Evolutionary conservation across 2,888 invertebrate species (phyloP).

Genomic region (Bibio marci): DNA sequence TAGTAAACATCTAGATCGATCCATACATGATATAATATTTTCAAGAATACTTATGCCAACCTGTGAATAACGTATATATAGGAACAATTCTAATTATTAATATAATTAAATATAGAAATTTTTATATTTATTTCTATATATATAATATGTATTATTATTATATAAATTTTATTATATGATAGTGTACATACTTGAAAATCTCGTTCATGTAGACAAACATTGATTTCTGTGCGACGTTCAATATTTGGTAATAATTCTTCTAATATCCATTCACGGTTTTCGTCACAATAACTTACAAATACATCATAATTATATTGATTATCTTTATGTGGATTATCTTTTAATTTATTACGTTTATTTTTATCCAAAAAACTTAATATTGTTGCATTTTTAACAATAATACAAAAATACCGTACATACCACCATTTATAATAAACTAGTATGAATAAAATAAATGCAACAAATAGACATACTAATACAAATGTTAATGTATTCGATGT

Average conservation of each 20-base stretch:
- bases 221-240: constrained; percentile 37
- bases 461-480: constrained; percentile 5
- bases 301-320: constrained; percentile 38
- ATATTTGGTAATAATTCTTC: constrained; percentile 43
- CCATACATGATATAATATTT: constrained; percentile 52
- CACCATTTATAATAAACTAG: constrained; percentile 35
- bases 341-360: constrained; percentile 15
- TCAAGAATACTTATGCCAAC: constrained; percentile 51
- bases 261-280: constrained; percentile 44
- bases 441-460: constrained; percentile 15
- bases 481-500: constrained; percentile 3
- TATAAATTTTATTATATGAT: not conserved
- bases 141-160: no score
- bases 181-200: constrained; percentile 40
- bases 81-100: no score
- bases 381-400: constrained; percentile 39
- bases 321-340: constrained; percentile 10
- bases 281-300: constrained; percentile 50
- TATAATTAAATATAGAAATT: no score
- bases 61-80: no score
- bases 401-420: constrained; percentile 37
- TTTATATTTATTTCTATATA: no score
- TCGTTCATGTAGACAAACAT: constrained; percentile 50
- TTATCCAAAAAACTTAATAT: constrained; percentile 36
- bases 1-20: constrained; percentile 43